These are phyloP conservation scores for Sturnira hondurensis DNA, from an alignment of 2,113 vertebrate species.

Conservation along the genomic window DNA sequence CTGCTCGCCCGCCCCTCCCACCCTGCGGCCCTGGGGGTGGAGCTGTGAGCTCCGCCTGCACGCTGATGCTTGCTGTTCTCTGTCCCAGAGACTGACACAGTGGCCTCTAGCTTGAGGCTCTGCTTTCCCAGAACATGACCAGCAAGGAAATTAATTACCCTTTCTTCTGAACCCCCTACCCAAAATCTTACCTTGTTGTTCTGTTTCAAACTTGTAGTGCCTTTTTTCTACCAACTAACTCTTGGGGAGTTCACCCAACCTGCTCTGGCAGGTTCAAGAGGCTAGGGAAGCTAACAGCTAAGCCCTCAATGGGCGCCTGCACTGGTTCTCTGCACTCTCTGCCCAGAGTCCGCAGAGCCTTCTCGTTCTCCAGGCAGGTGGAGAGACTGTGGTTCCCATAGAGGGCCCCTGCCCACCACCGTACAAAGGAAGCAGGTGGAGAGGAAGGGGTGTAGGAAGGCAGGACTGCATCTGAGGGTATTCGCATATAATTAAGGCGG, in stretches of 20 bases:
- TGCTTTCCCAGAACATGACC: neutral
- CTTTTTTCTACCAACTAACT: neutral
- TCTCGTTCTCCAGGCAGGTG: neutral
- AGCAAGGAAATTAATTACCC: neutral
- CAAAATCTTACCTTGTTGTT: neutral
- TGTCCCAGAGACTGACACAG: neutral
- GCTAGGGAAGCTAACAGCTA: neutral
- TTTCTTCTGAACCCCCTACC: neutral
- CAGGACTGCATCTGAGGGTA: neutral
- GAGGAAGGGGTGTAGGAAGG: neutral
- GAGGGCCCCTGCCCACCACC: too few relatives aligned
- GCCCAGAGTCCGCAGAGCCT: too few relatives aligned
- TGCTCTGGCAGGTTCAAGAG: neutral
- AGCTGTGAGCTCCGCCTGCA: neutral
- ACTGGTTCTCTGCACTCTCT: neutral
- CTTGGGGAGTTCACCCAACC: neutral
- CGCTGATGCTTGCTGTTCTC: neutral
- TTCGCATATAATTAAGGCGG: neutral
- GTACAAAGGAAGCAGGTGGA: neutral
- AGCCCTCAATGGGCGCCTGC: accelerated
- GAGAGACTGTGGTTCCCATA: accelerated
- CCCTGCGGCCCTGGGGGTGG: accelerated
- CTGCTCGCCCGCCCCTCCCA: neutral
- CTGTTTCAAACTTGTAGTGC: neutral
- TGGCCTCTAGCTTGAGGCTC: neutral